Evolutionary conservation across 2,888 invertebrate species (phyloP).

Genomic region (Oxyscelio sp.): DNA sequence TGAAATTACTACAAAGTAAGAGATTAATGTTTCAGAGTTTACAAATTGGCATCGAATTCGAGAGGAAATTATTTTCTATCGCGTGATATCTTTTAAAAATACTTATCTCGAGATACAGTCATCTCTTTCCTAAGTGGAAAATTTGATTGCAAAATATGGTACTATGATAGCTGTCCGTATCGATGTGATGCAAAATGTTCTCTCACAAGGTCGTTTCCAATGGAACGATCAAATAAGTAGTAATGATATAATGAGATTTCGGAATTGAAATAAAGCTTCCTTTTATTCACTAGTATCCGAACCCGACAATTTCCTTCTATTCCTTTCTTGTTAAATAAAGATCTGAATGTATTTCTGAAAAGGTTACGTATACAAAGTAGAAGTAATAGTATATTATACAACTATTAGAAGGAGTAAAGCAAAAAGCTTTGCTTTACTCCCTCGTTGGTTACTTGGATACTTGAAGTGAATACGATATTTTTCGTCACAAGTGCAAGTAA

Average conservation of each 20-base stretch:
- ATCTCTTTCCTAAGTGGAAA: conserved; percentile 52
- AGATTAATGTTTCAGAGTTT: too few species aligned
- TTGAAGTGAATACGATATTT: too few species aligned
- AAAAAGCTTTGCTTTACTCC: too few species aligned
- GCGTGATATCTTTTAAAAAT: conserved; percentile 30
- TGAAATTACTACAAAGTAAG: too few species aligned
- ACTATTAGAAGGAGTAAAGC: too few species aligned
- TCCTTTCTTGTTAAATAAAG: not conserved
- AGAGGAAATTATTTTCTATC: not conserved
- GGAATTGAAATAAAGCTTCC: conserved; percentile 2
- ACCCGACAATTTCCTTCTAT: not conserved
- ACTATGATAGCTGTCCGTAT: conserved; percentile 11
- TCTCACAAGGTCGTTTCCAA: conserved; percentile 24
- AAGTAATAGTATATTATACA: too few species aligned
- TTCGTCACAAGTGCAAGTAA: too few species aligned
- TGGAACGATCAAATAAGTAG: conserved; percentile 28
- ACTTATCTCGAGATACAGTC: conserved; percentile 36
- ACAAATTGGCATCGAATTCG: not conserved
- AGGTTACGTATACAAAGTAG: too few species aligned
- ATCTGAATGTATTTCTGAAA: not conserved
- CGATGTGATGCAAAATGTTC: conserved; percentile 25
- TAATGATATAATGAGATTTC: conserved; percentile 25
- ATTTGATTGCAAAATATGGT: conserved; percentile 51
- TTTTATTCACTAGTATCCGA: not conserved
- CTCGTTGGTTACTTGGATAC: too few species aligned